Evolutionary conservation across 2,797 vertebrate genomes (phyloP).

Genomic region (Mormyrus proboscirostris): DNA sequence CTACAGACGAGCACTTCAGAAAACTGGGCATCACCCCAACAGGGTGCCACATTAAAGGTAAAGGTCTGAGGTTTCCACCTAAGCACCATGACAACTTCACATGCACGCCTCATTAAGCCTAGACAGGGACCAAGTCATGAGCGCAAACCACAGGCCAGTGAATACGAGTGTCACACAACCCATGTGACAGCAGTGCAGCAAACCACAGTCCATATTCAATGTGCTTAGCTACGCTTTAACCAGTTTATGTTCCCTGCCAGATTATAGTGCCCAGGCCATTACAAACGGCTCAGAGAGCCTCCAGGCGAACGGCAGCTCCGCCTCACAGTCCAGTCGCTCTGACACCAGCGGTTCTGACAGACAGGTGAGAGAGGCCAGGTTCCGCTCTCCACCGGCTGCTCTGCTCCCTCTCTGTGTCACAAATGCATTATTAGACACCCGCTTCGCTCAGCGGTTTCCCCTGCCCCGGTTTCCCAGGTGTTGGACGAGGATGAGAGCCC

Average conservation of each 20-base stretch:
- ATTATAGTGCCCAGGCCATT: slow-evolving; percentile 69
- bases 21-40: slow-evolving; percentile 72
- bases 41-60: slow-evolving; percentile 72
- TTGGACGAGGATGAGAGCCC: slow-evolving; percentile 50
- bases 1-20: slow-evolving; percentile 86
- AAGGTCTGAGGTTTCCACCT: too few species aligned
- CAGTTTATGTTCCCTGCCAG: slow-evolving; percentile 37
- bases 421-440: background rate
- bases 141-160: background rate
- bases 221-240: background rate
- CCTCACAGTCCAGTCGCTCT: slow-evolving; percentile 61
- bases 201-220: background rate
- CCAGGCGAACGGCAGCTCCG: slow-evolving; percentile 79
- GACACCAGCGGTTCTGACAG: slow-evolving; percentile 70
- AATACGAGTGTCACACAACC: background rate
- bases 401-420: background rate
- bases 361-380: slow-evolving; percentile 40
- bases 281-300: slow-evolving; percentile 80
- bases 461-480: slow-evolving; percentile 36
- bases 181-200: background rate
- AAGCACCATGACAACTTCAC: background rate
- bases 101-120: background rate
- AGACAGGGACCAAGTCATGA: background rate
- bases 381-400: background rate
- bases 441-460: background rate